Conservation (phyloP, 1,140 invertebrate species). For the Formica exsecta region DNA sequence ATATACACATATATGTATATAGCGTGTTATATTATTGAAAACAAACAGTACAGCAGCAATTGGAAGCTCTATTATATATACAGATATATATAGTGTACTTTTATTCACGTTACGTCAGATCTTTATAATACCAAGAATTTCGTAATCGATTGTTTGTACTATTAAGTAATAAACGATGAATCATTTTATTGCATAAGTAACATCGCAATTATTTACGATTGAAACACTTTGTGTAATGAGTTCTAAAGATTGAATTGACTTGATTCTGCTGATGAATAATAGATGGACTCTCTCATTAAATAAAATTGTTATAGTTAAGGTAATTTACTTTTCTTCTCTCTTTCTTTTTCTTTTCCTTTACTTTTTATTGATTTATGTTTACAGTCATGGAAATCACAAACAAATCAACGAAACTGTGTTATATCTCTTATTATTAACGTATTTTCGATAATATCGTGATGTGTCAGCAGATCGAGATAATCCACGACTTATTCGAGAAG, state of each 20-base stretch:
- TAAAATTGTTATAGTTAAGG: not conserved
- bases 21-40: constrained; percentile 1
- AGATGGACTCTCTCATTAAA: constrained; percentile 7
- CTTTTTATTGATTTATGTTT: not conserved
- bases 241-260: constrained; percentile 1
- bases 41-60: no score
- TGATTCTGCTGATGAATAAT: constrained; percentile 28
- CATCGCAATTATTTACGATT: not conserved
- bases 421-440: not conserved
- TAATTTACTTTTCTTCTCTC: not conserved
- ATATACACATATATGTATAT: not conserved
- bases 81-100: not conserved
- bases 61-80: not conserved
- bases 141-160: constrained; percentile 12
- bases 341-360: no score
- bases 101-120: constrained; percentile 37
- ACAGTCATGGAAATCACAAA: not conserved
- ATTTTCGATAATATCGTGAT: constrained; percentile 26
- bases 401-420: not conserved
- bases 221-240: not conserved
- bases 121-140: constrained; percentile 24
- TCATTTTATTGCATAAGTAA: constrained; percentile 14
- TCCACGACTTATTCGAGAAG: not conserved
- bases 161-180: constrained; percentile 33
- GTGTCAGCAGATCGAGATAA: constrained; percentile 13